Percentiles rank a stretch among this genome's conserved stretches.
Conservation (phyloP, 2,888 invertebrate genomes). For the Eilema caniola region DNA sequence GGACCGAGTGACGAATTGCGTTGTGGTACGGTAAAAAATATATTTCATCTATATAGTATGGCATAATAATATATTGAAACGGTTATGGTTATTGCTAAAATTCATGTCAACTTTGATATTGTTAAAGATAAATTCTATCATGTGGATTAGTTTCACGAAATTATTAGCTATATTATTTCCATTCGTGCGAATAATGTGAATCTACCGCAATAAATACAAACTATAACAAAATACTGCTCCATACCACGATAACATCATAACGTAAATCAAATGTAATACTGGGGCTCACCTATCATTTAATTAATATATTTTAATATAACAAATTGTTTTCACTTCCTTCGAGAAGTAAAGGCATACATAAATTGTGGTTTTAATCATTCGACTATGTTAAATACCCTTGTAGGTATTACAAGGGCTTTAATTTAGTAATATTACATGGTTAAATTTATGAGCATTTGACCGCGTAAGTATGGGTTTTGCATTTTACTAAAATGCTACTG, state of each 20-base stretch:
- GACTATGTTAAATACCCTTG: slow-evolving; percentile 58
- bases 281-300: slow-evolving; percentile 50
- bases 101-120: neutral
- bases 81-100: neutral
- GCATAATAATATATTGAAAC: too few species aligned
- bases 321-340: slow-evolving; percentile 65
- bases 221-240: slow-evolving; percentile 14
- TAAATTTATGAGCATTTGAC: slow-evolving; percentile 63
- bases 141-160: neutral
- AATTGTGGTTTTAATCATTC: slow-evolving; percentile 70
- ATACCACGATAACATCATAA: slow-evolving; percentile 34
- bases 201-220: slow-evolving; percentile 14
- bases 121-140: neutral
- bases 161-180: neutral
- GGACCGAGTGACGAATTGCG: too few species aligned
- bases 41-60: too few species aligned
- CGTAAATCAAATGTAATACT: slow-evolving; percentile 47
- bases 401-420: slow-evolving; percentile 59
- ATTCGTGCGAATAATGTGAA: slow-evolving; percentile 8
- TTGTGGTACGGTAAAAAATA: too few species aligned
- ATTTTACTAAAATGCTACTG: neutral
- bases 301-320: slow-evolving; percentile 61
- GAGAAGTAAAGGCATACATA: slow-evolving; percentile 63
- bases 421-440: slow-evolving; percentile 62
- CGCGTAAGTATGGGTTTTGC: slow-evolving; percentile 13